Base-by-base conservation (phyloP, 2,888 invertebrate species). In the Cephonodes hylas region DNA sequence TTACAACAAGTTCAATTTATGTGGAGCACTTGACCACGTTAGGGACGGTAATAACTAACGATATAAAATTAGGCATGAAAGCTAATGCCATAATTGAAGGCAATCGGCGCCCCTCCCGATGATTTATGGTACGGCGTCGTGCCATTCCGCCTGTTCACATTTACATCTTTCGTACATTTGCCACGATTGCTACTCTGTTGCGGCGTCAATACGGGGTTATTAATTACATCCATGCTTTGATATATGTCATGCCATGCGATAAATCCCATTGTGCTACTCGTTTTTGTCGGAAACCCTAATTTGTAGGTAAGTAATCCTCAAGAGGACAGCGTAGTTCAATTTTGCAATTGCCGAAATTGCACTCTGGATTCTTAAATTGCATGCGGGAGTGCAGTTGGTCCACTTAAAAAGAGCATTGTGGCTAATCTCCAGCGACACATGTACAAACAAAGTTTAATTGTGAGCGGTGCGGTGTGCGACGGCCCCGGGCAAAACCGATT, bases 401-500 rank as follows among this genome's bases (percentile, higher is more conserved):
- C 88, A 91, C 88, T 91, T 91, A 91, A 91, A 92, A 92, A 91
- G 91, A 91, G 81, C 89, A 91, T 81, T 89, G 89, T 80, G 86
- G 89, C 86, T 90, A 91, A 90, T 91, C 91, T 91, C 91, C 76
- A 89, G 91, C 88, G 91, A 89, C 91, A 91, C 89, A 90, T 91
- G 90, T 86, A 89, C 89, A 88, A 91, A 91, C 91, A 91, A 91
- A 91, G 92, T 92, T 91, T 91, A 91, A 92, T 91, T 91, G 92
- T 91, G 88, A 89, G 81, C 88, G 81, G 80, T 71, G 76, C 76
- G 77, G 76, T 68, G 67, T 63, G 66, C 75, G 69, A 69, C 72
- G 75, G 82, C 88, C 87, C 84, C 85, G 81, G 83, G 90, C 87
- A 89, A 91, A 91, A 91, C 89, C 90, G 92, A 92, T 92, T 92